A percentile compares a stretch with the other conserved stretches of the same genome.
phyloP scores from a whole-genome alignment of 2,797 vertebrate genomes.

The Fistularia tabacaria region DNA sequence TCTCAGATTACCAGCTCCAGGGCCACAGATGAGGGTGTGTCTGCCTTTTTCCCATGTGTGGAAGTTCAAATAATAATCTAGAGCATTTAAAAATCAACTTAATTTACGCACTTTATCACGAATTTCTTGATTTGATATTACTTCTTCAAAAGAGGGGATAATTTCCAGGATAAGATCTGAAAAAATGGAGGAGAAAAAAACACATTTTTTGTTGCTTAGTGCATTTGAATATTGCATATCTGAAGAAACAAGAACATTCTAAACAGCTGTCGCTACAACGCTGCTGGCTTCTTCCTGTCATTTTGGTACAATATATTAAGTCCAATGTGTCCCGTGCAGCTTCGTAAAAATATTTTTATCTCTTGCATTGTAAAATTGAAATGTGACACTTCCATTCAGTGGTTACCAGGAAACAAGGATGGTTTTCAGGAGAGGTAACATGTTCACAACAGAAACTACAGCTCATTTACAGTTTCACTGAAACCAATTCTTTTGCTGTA shows the following conservation, averaged over 20 bases:
- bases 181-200: neutral
- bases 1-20: slow-evolving; percentile 32
- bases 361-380: slow-evolving; percentile 36
- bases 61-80: neutral
- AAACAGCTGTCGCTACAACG: too few species aligned
- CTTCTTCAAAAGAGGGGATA: fast-evolving
- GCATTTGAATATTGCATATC: too few species aligned
- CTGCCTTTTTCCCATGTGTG: neutral
- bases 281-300: too few species aligned
- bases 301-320: neutral
- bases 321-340: slow-evolving; percentile 21
- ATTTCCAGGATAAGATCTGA: slow-evolving; percentile 45
- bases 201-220: too few species aligned
- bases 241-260: too few species aligned
- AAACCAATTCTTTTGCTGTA: too few species aligned
- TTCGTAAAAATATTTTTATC: slow-evolving; percentile 28
- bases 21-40: slow-evolving; percentile 6
- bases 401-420: slow-evolving; percentile 32
- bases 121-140: neutral
- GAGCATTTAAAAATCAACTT: neutral
- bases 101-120: slow-evolving; percentile 41
- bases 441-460: slow-evolving; percentile 5
- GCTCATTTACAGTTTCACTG: too few species aligned
- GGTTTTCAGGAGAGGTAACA: slow-evolving; percentile 3
- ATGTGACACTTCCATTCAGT: slow-evolving; percentile 41